Conservation (phyloP, 2,113 vertebrate genomes). For the Cynoglossus semilaevis region DNA sequence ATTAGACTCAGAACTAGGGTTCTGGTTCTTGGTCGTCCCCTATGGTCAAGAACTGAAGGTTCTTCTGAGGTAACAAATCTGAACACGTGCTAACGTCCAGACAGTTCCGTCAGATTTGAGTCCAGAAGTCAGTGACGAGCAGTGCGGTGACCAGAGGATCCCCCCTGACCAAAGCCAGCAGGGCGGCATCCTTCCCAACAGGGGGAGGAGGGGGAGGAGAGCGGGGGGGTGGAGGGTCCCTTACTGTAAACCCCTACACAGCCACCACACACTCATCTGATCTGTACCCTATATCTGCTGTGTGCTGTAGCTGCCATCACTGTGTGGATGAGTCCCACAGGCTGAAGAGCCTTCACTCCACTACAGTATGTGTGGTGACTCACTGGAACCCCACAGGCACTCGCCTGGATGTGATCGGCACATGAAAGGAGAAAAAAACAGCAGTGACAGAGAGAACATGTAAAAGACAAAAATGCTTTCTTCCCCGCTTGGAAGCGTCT, state of each 20-base stretch:
- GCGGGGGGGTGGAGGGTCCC: no score
- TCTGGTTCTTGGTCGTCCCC: no score
- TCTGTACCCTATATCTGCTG: slow-evolving; percentile 7
- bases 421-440: slow-evolving; percentile 68
- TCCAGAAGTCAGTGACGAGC: slow-evolving; percentile 64
- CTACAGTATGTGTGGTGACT: slow-evolving; percentile 52
- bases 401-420: slow-evolving; percentile 61
- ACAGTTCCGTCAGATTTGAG: slow-evolving; percentile 49
- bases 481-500: slow-evolving; percentile 67
- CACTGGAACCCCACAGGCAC: slow-evolving; percentile 55
- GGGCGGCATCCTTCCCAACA: slow-evolving; percentile 13
- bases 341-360: slow-evolving; percentile 32
- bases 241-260: slow-evolving; percentile 13
- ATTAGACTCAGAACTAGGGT: no score
- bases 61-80: no score
- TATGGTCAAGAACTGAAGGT: no score
- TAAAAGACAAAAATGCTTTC: slow-evolving; percentile 71
- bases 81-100: not conserved
- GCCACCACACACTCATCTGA: not conserved
- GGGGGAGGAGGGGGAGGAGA: no score
- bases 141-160: slow-evolving; percentile 50
- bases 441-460: slow-evolving; percentile 63
- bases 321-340: slow-evolving; percentile 35
- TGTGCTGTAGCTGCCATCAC: slow-evolving; percentile 24
- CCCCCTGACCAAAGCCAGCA: slow-evolving; percentile 14